Conservation (phyloP, 2,797 vertebrate genomes). For the Melanitta fusca region DNA sequence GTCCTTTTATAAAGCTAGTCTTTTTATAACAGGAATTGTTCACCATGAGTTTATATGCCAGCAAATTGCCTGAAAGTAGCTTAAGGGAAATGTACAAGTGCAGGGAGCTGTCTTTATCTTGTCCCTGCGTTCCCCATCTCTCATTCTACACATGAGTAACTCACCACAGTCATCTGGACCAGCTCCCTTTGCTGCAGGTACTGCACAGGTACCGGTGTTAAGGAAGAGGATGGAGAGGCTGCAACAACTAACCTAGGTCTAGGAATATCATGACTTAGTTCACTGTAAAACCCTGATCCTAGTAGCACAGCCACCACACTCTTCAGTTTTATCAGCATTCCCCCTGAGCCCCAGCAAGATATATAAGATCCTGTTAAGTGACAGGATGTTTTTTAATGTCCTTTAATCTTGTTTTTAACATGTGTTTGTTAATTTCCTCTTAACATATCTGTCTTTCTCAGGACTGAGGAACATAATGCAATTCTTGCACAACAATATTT, state of each 20-base stretch:
- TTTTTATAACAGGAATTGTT: background rate
- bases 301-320: background rate
- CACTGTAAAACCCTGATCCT: background rate
- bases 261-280: background rate
- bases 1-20: background rate
- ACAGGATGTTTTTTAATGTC: background rate
- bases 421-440: background rate
- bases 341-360: background rate
- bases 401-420: background rate
- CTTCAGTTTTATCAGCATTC: background rate
- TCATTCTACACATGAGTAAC: background rate
- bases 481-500: background rate
- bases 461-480: background rate
- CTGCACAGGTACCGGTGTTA: background rate
- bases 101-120: background rate
- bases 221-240: background rate
- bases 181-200: background rate
- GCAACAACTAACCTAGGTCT: background rate
- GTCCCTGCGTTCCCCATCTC: background rate
- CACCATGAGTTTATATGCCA: background rate
- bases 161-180: background rate
- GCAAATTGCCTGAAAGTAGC: background rate
- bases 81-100: background rate
- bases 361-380: background rate
- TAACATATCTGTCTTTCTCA: background rate